Evolutionary conservation across 2,888 invertebrate genomes (phyloP), one percentile per base, ranked within the genome.

Genomic region (Amblyteles armatorius): DNA sequence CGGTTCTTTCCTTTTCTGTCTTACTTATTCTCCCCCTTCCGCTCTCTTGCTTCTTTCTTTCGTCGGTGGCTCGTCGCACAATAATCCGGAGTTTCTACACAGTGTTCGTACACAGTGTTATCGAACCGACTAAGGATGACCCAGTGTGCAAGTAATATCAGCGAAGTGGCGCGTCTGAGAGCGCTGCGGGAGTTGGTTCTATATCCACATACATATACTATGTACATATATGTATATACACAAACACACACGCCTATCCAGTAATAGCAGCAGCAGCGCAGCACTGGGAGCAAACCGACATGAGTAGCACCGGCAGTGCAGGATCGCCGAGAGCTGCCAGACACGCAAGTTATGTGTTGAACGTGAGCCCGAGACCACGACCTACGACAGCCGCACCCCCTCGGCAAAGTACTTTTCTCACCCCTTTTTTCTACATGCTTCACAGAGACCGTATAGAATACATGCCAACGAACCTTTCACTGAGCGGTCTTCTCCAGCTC

Each of bases 321-420:
- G 63, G 50, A 74, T 74, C 74, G 74, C 74, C 57, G 22, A 57
- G 55, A 69, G 79, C 73, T 80, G 68, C 82, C 76, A 83, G 80
- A 79, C 86, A 76, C 83, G 87, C 88, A 87, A 91, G 90, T 91
- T 91, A 91, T 91, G 88, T 88, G 88, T 84, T 85, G 88, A 87
- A 89, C 90, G 90, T 90, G 90, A 89, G 87, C 85, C 80, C 84
- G 69, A 69, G 83, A 87, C 72, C 88, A 77, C 88, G 88, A 90
- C 89, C 89, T 88, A 89, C 88, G 88, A 88, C 90, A 88, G 89
- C 85, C 86, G 86, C 86, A 88, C 88, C 78, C 71, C 82, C 74
- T 69, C 26, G 22, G 65, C 48, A 63, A 50, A 63, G 50, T 63
- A 65, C 65, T 74, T 63, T 73, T 44, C 72, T 22, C 72, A 72